phyloP scores from a whole-genome alignment of 1,140 invertebrate species.

The Ceratosolen solmsi region DNA sequence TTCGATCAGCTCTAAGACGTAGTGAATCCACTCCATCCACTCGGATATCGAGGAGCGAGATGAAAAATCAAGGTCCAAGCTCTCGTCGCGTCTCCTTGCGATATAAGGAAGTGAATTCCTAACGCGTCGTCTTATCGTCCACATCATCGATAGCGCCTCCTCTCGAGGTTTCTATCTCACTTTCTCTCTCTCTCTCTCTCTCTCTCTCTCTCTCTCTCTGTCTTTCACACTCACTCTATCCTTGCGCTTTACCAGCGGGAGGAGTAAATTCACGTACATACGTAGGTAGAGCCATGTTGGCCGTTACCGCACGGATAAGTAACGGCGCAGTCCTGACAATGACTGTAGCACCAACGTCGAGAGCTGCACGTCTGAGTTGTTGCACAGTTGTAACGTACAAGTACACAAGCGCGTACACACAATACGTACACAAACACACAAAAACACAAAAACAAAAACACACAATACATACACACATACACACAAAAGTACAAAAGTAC shows the following conservation, averaged over 20 bases:
- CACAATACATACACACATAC: too few relatives aligned
- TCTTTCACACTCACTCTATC: background rate
- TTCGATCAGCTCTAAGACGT: background rate
- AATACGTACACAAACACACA: too few relatives aligned
- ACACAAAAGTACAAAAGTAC: too few relatives aligned
- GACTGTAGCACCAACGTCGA: conserved; percentile 4
- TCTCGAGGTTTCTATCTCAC: too few relatives aligned
- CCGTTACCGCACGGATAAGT: conserved; percentile 37
- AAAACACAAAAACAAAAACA: too few relatives aligned
- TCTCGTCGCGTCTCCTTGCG: conserved; percentile 9
- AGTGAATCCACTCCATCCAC: background rate
- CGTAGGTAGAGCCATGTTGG: background rate
- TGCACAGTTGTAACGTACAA: background rate
- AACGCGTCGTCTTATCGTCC: conserved; percentile 42
- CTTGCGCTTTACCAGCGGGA: background rate
- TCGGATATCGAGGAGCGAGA: background rate
- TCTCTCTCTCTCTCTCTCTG: background rate
- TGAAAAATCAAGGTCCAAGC: conserved; percentile 21
- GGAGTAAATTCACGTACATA: conserved; percentile 29
- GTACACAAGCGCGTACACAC: too few relatives aligned
- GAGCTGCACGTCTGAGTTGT: conserved; percentile 5
- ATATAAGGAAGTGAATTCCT: conserved; percentile 49
- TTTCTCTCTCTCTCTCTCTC: background rate
- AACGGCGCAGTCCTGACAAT: conserved; percentile 38
- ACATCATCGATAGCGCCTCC: conserved; percentile 41